Evolutionary conservation across 1,140 invertebrate genomes (phyloP), one percentile per base, ranked within the genome.

Genomic region (Asbolus verrucosus): DNA sequence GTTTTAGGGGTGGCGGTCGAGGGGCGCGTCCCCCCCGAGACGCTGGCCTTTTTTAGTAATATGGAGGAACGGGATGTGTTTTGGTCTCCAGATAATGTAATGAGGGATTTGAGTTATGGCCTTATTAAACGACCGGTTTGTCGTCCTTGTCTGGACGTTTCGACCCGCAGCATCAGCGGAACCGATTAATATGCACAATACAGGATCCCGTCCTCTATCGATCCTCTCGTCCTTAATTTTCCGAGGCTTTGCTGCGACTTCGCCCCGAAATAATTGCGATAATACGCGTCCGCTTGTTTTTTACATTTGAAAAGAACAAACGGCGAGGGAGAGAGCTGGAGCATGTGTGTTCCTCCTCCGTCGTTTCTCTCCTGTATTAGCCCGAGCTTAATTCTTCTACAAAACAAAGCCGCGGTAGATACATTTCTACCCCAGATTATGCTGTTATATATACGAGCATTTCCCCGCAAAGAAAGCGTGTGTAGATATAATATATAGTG

Each of bases 61-160:
- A 77, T 71, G 54, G 71, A 72, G 70, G n/a, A 70, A 65, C 69
- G 65, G 33, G 69, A 67, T 65, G 70, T 77, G 69, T 77, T 77
- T 74, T 76, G 67, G 73, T 73, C 68, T 66, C 41, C 67, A 69
- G 75, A 77, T 77, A 77, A 77, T 77, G 76, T 76, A 77, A 77
- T 77, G 76, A 77, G 75, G 76, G 76, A 75, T 77, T 76, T 77
- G 76, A 77, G 76, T 75, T 77, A 77, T 77, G 70, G 69, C 69
- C 76, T 76, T 77, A 77, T 77, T 77, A 77, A 77, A 77, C 68
- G 73, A 65, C 68, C 69, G 73, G 70, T 76, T 62, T 73, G 67
- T 72, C 70, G 41, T 63, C 66, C 46, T 39, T 69, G 69, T 73
- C 46, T 6, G n/a, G n/a, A n/a, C n/a, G n/a, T n/a, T n/a, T 2